Conservation (phyloP, 2,888 invertebrate genomes). For the Hydropsyche betteni region DNA sequence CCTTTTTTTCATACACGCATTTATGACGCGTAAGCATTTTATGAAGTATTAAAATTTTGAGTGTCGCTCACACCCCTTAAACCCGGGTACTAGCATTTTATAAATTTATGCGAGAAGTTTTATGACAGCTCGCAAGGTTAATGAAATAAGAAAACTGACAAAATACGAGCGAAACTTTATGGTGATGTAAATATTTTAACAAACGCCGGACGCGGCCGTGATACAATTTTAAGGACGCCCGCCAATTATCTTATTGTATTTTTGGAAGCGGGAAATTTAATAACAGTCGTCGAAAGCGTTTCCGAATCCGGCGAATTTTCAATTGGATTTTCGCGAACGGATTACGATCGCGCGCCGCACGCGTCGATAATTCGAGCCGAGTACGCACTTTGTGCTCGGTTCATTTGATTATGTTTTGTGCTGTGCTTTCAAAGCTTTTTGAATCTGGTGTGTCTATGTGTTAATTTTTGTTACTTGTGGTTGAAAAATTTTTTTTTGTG, state of each 20-base stretch:
- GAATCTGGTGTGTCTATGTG: too few relatives aligned
- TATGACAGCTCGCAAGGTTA: slow-evolving; percentile 43
- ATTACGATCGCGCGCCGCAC: too few relatives aligned
- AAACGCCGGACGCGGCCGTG: slow-evolving; percentile 3
- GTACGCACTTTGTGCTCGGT: too few relatives aligned
- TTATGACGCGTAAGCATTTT: background rate
- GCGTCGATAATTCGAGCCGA: too few relatives aligned
- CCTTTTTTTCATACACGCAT: background rate
- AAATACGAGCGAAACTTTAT: slow-evolving; percentile 34
- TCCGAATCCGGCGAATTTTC: too few relatives aligned
- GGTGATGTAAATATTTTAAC: slow-evolving; percentile 34
- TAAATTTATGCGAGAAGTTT: slow-evolving; percentile 45
- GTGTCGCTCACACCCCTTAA: background rate
- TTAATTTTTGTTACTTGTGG: too few relatives aligned
- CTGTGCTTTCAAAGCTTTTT: too few relatives aligned
- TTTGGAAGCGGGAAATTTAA: slow-evolving; percentile 3
- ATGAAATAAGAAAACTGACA: slow-evolving; percentile 45
- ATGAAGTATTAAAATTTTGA: slow-evolving; percentile 24
- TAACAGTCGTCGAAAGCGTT: too few relatives aligned
- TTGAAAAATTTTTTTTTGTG: too few relatives aligned
- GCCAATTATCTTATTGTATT: slow-evolving; percentile 27
- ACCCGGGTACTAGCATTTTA: slow-evolving; percentile 15
- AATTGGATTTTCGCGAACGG: too few relatives aligned
- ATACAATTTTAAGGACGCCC: slow-evolving; percentile 25
- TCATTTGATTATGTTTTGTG: too few relatives aligned